Evolutionary conservation across 2,797 vertebrate genomes (phyloP).

Genomic region (Peromyscus eremicus): DNA sequence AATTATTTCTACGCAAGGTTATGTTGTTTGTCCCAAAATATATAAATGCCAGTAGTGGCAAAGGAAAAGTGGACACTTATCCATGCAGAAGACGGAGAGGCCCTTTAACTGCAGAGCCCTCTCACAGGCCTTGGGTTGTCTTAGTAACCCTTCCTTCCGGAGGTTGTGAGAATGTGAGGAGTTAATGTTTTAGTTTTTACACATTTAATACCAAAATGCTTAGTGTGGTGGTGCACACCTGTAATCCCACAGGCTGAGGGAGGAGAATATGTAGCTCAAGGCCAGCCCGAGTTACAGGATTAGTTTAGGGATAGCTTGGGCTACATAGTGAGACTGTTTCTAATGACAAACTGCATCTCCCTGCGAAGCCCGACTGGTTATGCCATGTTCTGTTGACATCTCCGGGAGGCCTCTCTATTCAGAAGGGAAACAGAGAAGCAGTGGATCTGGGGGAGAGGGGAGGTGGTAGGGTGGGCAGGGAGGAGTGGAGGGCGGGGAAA

Average conservation of each 20-base stretch:
- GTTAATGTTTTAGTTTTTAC: background rate
- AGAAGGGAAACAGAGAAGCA: background rate
- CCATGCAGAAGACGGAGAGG: background rate
- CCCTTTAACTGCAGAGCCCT: too few relatives aligned
- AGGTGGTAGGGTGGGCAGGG: too few relatives aligned
- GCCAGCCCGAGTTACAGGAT: background rate
- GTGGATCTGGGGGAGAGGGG: background rate
- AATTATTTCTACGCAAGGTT: background rate
- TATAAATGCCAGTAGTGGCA: background rate
- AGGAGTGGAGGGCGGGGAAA: too few relatives aligned
- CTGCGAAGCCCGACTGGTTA: background rate
- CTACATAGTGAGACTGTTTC: background rate
- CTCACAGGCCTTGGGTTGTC: background rate
- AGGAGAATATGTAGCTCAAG: background rate
- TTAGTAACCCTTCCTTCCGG: background rate
- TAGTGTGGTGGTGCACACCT: background rate
- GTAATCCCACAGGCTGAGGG: background rate
- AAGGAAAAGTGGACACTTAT: background rate
- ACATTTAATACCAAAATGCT: background rate
- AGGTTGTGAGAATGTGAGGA: background rate
- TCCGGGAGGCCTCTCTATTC: background rate
- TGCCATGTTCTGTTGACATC: background rate
- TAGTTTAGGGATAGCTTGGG: background rate
- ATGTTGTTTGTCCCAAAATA: background rate
- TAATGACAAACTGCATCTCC: background rate